Base-by-base conservation (phyloP, 2,113 vertebrate genomes). In the Phaetusa simplex region DNA sequence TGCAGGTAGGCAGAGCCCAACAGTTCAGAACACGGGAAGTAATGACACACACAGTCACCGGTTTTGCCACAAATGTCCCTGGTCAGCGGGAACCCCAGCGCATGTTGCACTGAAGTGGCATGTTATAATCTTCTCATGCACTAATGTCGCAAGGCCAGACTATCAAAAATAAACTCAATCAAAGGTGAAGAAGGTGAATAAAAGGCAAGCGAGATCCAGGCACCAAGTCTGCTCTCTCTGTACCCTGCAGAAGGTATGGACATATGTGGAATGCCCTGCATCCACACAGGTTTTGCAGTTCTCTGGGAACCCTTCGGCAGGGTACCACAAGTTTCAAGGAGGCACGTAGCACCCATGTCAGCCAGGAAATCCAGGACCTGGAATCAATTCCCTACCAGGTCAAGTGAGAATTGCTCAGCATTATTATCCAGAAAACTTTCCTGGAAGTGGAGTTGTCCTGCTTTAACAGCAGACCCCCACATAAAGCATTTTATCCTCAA, bases 321-420 rank as follows among this genome's bases (percentile, higher is more conserved):
- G 5, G 17, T 56, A 49, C 38, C 36, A 71, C 45, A 86, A 29
- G 65, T 14, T 82, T 74, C 65, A 45, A 55, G 52, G 16, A 77
- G 67, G 38, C 20, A 53, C 1, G 0, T 0, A 43, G 38, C 27
- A 56, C 3, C 15, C 40, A 38, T 12, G 15, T 21, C 14, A 87
- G 26, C 5, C 34, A 9, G 49, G 18, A 80, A 72, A 80, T 23
- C 9, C 53, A 83, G 53, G 67, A 65, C 14, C 18, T 43, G 72
- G 43, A 90, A 66, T 2, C 11, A 50, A 20, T 21, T 66, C 11
- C 26, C 11, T 23, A 38, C 3, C 45, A 64, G 23, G 18, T 38
- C 30, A 94, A 88, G 30, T 15, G 77, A 65, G 8, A 92, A 95
- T 27, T 53, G 64, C 17, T 53, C 50, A 58, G 14, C 58, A 64